Conservation (phyloP, 2,888 invertebrate species). For the Yponomeuta plumbellus region DNA sequence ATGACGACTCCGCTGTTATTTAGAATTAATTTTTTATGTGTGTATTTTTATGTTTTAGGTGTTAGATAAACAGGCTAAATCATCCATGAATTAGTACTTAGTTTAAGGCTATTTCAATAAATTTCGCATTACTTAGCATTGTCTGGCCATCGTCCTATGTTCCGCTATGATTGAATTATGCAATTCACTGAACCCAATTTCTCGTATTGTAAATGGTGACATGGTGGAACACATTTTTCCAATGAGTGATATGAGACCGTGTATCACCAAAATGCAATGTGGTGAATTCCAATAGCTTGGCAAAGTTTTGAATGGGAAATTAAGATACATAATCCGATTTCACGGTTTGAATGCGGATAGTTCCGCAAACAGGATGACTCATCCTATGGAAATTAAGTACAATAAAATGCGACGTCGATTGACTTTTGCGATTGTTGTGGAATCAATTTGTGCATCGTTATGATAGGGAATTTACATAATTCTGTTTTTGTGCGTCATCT, state of each 20-base stretch:
- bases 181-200: neutral
- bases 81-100: neutral
- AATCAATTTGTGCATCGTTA: neutral
- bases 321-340: neutral
- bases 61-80: neutral
- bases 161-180: neutral
- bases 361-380: neutral
- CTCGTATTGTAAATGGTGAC: neutral
- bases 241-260: neutral
- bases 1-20: too few species aligned
- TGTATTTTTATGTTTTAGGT: too few species aligned
- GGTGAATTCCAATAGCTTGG: neutral
- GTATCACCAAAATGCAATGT: neutral
- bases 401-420: neutral
- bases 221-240: neutral
- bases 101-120: neutral
- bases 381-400: neutral
- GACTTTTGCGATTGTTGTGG: neutral
- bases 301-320: neutral
- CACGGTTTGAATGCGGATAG: neutral
- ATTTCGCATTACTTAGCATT: neutral
- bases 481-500: neutral
- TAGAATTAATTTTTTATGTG: too few species aligned
- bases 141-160: neutral
- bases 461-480: neutral